phyloP scores from a whole-genome alignment of 53 echinoderm and acorn worm genomes.

The Luidia sarsii region DNA sequence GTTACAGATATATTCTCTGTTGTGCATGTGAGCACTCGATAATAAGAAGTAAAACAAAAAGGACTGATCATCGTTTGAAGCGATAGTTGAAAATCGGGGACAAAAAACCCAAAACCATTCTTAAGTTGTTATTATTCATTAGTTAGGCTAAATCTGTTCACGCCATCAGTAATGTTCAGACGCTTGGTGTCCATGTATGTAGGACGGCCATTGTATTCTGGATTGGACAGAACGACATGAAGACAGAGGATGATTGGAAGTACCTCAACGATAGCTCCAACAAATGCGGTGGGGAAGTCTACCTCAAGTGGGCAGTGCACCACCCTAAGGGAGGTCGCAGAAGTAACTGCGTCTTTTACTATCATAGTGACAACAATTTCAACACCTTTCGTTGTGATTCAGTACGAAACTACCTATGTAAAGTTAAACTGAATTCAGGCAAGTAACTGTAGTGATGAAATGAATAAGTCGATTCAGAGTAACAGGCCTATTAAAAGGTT shows the following conservation, averaged over 20 bases:
- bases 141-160: too few relatives aligned
- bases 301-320: not conserved
- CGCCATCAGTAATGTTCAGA: too few relatives aligned
- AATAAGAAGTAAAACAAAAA: too few relatives aligned
- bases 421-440: constrained; percentile 32
- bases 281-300: not conserved
- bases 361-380: not conserved
- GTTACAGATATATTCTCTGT: too few relatives aligned
- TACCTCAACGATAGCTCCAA: constrained; percentile 29
- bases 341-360: constrained; percentile 27
- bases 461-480: not conserved
- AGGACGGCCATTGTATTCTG: constrained; percentile 12
- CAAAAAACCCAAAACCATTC: too few relatives aligned
- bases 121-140: too few relatives aligned
- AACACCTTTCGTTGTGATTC: constrained; percentile 2
- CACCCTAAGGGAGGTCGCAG: constrained; percentile 9
- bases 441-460: not conserved
- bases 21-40: too few relatives aligned
- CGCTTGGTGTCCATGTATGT: not conserved
- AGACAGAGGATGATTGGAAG: constrained; percentile 24
- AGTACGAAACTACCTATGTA: constrained; percentile 3
- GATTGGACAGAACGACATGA: constrained; percentile 43
- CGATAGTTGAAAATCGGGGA: too few relatives aligned
- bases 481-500: too few relatives aligned
- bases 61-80: not conserved